These are phyloP conservation scores for Luperina nickerlii DNA, from an alignment of 2,888 invertebrate genomes.

Conservation along the genomic window DNA sequence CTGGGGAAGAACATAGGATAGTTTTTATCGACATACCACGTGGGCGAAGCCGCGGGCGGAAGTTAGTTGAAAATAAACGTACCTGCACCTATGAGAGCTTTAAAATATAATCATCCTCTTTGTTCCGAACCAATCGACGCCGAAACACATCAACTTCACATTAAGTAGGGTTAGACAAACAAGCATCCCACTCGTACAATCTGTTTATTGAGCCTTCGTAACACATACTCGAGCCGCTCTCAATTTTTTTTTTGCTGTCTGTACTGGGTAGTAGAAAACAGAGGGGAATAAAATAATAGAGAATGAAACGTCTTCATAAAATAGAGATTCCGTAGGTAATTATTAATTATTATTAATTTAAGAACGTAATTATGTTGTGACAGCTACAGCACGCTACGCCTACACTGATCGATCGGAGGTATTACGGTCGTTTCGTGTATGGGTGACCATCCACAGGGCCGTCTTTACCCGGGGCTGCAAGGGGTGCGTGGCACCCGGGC, in stretches of 20 bases:
- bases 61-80: neutral
- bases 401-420: no score
- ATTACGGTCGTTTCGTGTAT: neutral
- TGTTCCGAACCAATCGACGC: constrained; percentile 23
- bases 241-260: constrained; percentile 27
- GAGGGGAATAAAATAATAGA: neutral
- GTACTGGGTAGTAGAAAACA: neutral
- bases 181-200: constrained; percentile 34
- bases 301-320: neutral
- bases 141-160: constrained; percentile 40
- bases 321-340: neutral
- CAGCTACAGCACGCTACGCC: no score
- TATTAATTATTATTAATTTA: neutral
- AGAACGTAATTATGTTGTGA: neutral
- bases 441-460: neutral
- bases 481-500: no score
- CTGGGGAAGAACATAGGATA: no score
- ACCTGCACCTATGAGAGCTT: neutral
- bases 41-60: no score
- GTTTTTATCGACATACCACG: no score
- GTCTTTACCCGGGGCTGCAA: no score
- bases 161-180: constrained; percentile 51
- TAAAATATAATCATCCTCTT: constrained; percentile 20
- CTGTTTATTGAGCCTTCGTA: constrained; percentile 52
- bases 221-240: constrained; percentile 26